Evolutionary conservation across 2,797 vertebrate species (phyloP).

Genomic region (Gymnothorax javanicus): DNA sequence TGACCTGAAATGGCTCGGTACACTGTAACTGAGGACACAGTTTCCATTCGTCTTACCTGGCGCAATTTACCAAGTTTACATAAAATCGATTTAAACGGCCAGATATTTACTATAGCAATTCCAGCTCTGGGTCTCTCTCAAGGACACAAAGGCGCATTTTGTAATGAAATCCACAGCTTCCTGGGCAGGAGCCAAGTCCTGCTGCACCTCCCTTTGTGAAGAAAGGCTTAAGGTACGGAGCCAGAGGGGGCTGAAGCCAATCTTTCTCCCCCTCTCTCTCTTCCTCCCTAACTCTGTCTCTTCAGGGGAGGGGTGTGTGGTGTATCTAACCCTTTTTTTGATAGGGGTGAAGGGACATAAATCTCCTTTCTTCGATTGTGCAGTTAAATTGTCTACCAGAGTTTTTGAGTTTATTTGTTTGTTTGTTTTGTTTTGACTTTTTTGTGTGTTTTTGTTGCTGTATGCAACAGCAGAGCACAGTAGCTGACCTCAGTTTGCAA

Average conservation of each 20-base stretch:
- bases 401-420: too few relatives aligned
- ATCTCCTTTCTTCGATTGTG: too few relatives aligned
- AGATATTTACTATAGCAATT: background rate
- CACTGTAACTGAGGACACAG: background rate
- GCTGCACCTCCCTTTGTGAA: background rate
- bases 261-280: background rate
- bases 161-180: background rate
- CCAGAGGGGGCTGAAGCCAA: background rate
- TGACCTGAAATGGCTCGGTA: background rate
- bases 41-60: background rate
- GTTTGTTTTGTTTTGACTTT: too few relatives aligned
- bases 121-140: background rate
- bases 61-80: background rate
- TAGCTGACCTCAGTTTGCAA: too few relatives aligned
- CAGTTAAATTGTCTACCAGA: too few relatives aligned
- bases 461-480: too few relatives aligned
- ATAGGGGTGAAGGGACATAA: too few relatives aligned
- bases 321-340: too few relatives aligned
- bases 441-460: too few relatives aligned
- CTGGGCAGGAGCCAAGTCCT: background rate
- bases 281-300: background rate
- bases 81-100: background rate
- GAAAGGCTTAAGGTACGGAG: background rate
- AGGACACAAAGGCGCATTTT: background rate
- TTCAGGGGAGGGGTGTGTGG: background rate